Conservation (phyloP, 1,140 invertebrate species). For the Adelges cooleyi region DNA sequence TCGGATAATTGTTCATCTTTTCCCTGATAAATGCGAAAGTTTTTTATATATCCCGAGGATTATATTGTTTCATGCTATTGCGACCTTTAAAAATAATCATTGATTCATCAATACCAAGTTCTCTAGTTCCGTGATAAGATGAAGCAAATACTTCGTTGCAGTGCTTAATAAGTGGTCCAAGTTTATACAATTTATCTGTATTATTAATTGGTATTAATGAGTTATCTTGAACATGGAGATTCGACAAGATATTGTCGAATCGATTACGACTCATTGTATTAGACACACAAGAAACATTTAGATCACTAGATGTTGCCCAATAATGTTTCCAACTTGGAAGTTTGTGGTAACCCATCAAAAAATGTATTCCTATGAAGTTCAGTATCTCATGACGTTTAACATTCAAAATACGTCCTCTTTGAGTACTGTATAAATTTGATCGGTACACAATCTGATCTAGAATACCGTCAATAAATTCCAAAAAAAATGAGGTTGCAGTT, state of each 20-base stretch:
- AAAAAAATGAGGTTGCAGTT: too few species aligned
- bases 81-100: neutral
- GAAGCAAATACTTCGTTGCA: conserved; percentile 20
- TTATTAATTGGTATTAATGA: conserved; percentile 6
- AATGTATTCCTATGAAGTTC: too few species aligned
- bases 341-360: neutral
- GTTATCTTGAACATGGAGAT: conserved; percentile 30
- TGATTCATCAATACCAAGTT: neutral
- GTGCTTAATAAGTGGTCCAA: conserved; percentile 25
- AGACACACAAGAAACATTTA: too few species aligned
- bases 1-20: neutral
- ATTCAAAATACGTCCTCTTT: too few species aligned
- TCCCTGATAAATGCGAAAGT: neutral
- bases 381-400: too few species aligned
- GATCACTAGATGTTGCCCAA: too few species aligned
- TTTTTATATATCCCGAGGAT: neutral
- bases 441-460: neutral
- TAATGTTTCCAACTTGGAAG: too few species aligned
- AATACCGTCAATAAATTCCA: too few species aligned
- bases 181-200: conserved; percentile 29
- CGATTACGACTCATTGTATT: too few species aligned
- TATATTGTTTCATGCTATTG: neutral
- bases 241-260: conserved; percentile 23
- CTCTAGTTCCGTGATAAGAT: neutral
- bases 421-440: too few species aligned